Conservation (phyloP, 1,140 invertebrate genomes). For the Drosophila equinoxialis region DNA sequence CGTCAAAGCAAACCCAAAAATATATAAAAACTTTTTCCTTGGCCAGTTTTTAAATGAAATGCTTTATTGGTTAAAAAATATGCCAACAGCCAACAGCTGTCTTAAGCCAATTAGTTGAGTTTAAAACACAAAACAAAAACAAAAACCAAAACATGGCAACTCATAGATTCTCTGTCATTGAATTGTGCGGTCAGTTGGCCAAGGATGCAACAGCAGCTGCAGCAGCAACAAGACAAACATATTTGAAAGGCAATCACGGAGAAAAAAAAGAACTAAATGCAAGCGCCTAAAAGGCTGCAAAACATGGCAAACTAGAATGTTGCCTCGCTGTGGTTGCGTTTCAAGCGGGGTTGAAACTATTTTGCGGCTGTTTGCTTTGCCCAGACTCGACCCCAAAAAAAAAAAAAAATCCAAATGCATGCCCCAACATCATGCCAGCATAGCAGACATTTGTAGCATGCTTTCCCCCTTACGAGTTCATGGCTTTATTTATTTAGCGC, state of each 20-base stretch:
- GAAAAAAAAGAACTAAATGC: slow-evolving; percentile 30
- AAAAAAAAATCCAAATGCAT: slow-evolving; percentile 15
- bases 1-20: too few species aligned
- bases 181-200: slow-evolving; percentile 60
- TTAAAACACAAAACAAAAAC: slow-evolving; percentile 44
- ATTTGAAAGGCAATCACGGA: slow-evolving; percentile 41
- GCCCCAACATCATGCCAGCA: slow-evolving; percentile 13
- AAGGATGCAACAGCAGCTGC: slow-evolving; percentile 31
- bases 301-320: slow-evolving; percentile 26
- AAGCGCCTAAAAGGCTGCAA: slow-evolving; percentile 47
- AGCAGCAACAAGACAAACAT: slow-evolving; percentile 62
- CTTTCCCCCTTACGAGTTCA: slow-evolving; percentile 51
- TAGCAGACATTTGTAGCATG: slow-evolving; percentile 61
- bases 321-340: slow-evolving; percentile 45
- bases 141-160: slow-evolving; percentile 48
- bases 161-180: slow-evolving; percentile 75
- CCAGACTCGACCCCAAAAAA: slow-evolving; percentile 31
- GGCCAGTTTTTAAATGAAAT: too few species aligned
- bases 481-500: slow-evolving; percentile 81
- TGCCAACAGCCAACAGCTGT: slow-evolving; percentile 42
- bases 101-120: slow-evolving; percentile 75
- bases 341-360: slow-evolving; percentile 60
- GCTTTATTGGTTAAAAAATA: not conserved
- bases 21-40: too few species aligned
- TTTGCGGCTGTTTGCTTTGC: slow-evolving; percentile 78